Evolutionary conservation across 2,888 invertebrate species (phyloP).

Genomic region (Lasioglossum vierecki): DNA sequence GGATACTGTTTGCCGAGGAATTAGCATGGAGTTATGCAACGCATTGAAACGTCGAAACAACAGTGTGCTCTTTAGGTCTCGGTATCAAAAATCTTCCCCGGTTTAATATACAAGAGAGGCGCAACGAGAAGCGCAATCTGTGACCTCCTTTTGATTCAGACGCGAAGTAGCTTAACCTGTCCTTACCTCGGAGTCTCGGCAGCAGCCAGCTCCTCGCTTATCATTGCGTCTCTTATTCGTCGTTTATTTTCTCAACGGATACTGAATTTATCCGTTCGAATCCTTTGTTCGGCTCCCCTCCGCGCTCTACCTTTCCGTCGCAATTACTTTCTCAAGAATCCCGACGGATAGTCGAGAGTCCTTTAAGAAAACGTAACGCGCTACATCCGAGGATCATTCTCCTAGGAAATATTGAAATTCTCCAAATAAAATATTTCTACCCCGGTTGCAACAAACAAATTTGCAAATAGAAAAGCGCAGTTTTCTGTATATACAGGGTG

Average conservation of each 20-base stretch:
- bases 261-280: conserved; percentile 7
- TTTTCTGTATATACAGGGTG: no score
- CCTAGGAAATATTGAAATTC: background rate
- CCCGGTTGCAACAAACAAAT: no score
- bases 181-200: background rate
- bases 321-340: conserved; percentile 14
- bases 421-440: background rate
- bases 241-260: background rate
- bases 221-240: background rate
- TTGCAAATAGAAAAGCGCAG: no score
- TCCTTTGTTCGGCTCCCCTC: background rate
- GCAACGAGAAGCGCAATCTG: conserved; percentile 9
- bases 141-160: background rate
- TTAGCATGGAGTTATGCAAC: background rate
- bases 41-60: background rate
- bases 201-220: background rate
- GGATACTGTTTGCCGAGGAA: background rate
- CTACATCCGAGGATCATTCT: background rate
- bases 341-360: background rate
- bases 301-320: background rate
- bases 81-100: background rate
- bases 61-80: background rate
- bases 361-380: background rate
- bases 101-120: background rate
- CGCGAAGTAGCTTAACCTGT: conserved; percentile 16